Evolutionary conservation across 1,140 invertebrate species (phyloP), one percentile per base, ranked within the genome.

Genomic region (Drosophila eugracilis): DNA sequence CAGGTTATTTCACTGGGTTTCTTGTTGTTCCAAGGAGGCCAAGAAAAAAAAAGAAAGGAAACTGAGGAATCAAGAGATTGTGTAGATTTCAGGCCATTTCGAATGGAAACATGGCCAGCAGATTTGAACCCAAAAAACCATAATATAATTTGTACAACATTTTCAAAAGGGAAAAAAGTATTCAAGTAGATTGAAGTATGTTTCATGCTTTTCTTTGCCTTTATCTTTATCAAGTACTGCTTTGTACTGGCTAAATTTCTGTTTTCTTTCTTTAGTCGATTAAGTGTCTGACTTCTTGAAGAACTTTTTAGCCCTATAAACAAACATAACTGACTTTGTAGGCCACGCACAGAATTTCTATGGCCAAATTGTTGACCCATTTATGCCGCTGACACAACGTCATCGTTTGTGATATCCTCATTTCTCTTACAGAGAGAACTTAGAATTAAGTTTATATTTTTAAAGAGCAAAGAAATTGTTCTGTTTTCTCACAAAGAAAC

Each of bases 1-100:
- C 34, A 55, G 57, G 57, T 28, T 36, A 60, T 55, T 55, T 39
- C 24, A 54, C n/a, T 55, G 24, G 49, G 45, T 26, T 36, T n/a
- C 30, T 32, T 60, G 32, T 39, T 60, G 17, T 55, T 54, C 14
- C 1, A 14, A 22, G 24, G 7, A 10, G 21, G 22, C 21, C 15
- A 24, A 24, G 30, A 58, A 58, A 15, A 34, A 10, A 12, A 57
- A 48, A 14, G 48, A 22, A 19, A 32, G 14, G 5, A 41, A 39
- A 22, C 5, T 32, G 19, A 34, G 50, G 5, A 26, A 59, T 37
- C 19, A 24, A 28, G 24, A 22, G 17, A 55, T 53, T 60, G 36
- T 39, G 26, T 39, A 22, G 32, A 30, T 17, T 17, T 22, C 17
- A 21, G 24, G 4, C 49, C 12, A 30, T 48, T 48, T 4, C n/a